Percentiles rank a stretch among this genome's conserved stretches.
These are phyloP conservation scores for Sylvia atricapilla DNA, from an alignment of 2,113 vertebrate species.

Conservation along the genomic window DNA sequence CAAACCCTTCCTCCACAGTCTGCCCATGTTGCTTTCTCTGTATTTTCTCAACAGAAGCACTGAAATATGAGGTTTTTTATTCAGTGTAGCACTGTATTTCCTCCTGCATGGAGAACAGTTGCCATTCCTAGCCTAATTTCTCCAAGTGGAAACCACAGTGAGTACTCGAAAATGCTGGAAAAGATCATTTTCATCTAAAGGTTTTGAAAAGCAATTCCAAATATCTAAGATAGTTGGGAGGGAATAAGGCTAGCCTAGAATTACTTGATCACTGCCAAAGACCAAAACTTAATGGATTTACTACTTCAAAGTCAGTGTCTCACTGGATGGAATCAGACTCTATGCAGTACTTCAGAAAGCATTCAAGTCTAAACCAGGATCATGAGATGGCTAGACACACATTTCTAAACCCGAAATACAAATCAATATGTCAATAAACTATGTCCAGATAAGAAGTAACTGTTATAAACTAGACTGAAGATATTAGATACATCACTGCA, in stretches of 20 bases:
- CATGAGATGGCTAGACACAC: neutral
- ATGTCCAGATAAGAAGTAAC: neutral
- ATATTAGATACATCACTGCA: neutral
- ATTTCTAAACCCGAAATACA: neutral
- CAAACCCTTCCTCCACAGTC: neutral
- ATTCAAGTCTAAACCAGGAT: neutral
- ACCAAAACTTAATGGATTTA: constrained; percentile 14
- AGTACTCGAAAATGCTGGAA: neutral
- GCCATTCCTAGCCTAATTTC: neutral
- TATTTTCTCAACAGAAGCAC: neutral
- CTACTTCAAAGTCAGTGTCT: neutral
- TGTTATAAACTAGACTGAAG: neutral
- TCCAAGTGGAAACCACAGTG: neutral
- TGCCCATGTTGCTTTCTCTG: neutral
- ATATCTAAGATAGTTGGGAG: neutral
- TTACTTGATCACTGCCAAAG: neutral
- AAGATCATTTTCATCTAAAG: neutral
- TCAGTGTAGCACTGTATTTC: neutral
- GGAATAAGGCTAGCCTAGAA: neutral
- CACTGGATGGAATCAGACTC: neutral
- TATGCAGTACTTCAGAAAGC: neutral
- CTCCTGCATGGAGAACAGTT: neutral
- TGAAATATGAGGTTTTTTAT: neutral
- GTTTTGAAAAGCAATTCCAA: constrained; percentile 17
- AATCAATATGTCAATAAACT: neutral